Conservation (phyloP, 92 coral and sea anemone species). For the Meandrina meandrites region DNA sequence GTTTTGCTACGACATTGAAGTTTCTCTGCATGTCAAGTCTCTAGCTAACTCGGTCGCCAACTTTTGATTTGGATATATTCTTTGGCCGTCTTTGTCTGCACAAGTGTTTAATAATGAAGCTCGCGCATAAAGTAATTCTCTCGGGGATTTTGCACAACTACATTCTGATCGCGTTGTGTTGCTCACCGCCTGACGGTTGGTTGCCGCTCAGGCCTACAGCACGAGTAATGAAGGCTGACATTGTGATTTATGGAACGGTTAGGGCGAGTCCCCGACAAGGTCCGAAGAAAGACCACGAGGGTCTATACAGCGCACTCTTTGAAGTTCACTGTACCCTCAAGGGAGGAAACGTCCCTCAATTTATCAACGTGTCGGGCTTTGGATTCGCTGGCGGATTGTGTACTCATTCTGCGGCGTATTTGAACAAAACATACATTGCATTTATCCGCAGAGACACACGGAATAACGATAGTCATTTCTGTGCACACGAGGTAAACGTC, state of each 20-base stretch:
- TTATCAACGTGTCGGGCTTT: constrained; percentile 79
- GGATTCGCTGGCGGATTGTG: constrained; percentile 77
- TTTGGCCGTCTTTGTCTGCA: background rate
- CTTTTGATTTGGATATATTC: constrained; percentile 21
- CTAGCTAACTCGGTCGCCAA: constrained; percentile 9
- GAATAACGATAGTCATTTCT: constrained; percentile 45
- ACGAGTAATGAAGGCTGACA: constrained; percentile 77
- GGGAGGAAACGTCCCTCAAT: constrained; percentile 73
- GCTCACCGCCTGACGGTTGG: constrained; percentile 88
- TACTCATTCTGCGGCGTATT: constrained; percentile 72
- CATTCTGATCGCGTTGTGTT: constrained; percentile 53
- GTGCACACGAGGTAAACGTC: constrained; percentile 65
- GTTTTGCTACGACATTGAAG: background rate
- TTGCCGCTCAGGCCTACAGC: constrained; percentile 48
- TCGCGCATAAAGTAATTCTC: constrained; percentile 40
- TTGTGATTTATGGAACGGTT: constrained; percentile 85
- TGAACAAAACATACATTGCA: constrained; percentile 80
- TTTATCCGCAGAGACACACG: constrained; percentile 46
- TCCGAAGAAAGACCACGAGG: constrained; percentile 43
- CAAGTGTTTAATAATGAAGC: constrained; percentile 47
- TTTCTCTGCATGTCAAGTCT: constrained; percentile 32
- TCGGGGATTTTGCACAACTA: constrained; percentile 53
- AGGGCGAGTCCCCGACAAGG: constrained; percentile 66
- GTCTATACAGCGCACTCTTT: constrained; percentile 74
- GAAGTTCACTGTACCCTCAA: constrained; percentile 79